Evolutionary conservation across 1,140 invertebrate species (phyloP), one percentile per base, ranked within the genome.

Genomic region (Lucilia sericata): DNA sequence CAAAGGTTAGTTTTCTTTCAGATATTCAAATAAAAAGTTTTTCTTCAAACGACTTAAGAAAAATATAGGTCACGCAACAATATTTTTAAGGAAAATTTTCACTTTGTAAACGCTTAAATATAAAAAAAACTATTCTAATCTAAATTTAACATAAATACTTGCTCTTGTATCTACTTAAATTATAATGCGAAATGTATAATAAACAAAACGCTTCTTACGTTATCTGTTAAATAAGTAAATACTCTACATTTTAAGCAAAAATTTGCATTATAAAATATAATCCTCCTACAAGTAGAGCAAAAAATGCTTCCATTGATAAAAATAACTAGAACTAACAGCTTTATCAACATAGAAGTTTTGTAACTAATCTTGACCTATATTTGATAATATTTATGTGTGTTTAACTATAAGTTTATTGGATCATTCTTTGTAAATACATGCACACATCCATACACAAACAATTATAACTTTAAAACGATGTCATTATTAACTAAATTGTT

Each of bases 1-100:
- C 2, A 92, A 95, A 92, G 95, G 96, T 90, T 92, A 76, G 65
- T 42, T 42, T 42, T 30, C 25, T 30, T 30, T 30, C 3, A 30
- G 1, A 30, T 30, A 30, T 30, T 30, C 25, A 30, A 30, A 36
- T 36, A 36, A n/a, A n/a, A n/a, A n/a, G n/a, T n/a, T n/a, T n/a
- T n/a, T n/a, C n/a, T n/a, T n/a, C n/a, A n/a, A n/a, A n/a, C n/a
- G n/a, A 8, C 36, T 36, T 8, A 36, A 36, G 8, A 36, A 4
- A 42, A 42, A 42, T 42, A 42, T 42, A 42, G 42, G 42, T 42
- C 42, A 42, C 42, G 42, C 5, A 42, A 7, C 7, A 3, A 42
- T 42, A 42, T 42, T 3, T 36, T 42, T 2, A 42, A 42, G 42
- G 42, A 42, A 42, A 42, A 8, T 42, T 42, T 42, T 42, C 10